Evolutionary conservation across 2,888 invertebrate species (phyloP).

Genomic region (Melanargia galathea): DNA sequence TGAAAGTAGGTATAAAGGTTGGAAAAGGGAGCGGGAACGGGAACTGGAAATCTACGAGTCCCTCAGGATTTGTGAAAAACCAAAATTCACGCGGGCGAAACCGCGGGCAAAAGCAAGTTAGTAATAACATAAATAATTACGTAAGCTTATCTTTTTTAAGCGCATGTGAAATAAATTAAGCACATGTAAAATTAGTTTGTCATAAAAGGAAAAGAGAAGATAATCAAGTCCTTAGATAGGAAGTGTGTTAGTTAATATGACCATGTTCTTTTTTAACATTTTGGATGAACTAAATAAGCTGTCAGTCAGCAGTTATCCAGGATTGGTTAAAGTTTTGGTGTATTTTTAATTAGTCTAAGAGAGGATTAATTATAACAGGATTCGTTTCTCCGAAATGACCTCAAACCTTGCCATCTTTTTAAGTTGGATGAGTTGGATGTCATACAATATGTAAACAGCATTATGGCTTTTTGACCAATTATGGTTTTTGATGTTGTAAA

Average conservation of each 20-base stretch:
- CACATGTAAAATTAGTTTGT: not conserved
- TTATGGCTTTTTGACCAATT: no score
- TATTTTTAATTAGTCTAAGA: constrained; percentile 6
- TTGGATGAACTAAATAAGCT: constrained; percentile 13
- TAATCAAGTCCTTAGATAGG: not conserved
- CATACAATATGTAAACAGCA: not conserved
- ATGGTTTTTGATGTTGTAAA: constrained; percentile 6
- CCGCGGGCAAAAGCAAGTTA: no score
- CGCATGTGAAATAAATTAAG: not conserved
- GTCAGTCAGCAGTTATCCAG: constrained; percentile 16
- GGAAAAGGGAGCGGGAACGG: no score
- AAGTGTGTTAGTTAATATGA: not conserved
- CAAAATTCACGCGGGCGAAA: no score
- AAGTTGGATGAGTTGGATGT: constrained; percentile 15
- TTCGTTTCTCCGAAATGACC: constrained; percentile 16
- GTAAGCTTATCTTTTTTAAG: not conserved
- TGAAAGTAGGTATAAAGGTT: no score
- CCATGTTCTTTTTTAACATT: not conserved
- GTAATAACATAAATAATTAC: not conserved
- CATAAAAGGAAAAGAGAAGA: not conserved
- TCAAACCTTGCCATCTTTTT: constrained; percentile 4
- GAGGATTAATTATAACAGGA: not conserved
- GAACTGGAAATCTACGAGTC: no score
- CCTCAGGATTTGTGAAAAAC: no score
- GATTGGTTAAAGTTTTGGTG: constrained; percentile 9